Percentiles rank a stretch among this genome's conserved stretches.
Conservation (phyloP, 2,113 vertebrate species). For the Corynorhinus townsendii region DNA sequence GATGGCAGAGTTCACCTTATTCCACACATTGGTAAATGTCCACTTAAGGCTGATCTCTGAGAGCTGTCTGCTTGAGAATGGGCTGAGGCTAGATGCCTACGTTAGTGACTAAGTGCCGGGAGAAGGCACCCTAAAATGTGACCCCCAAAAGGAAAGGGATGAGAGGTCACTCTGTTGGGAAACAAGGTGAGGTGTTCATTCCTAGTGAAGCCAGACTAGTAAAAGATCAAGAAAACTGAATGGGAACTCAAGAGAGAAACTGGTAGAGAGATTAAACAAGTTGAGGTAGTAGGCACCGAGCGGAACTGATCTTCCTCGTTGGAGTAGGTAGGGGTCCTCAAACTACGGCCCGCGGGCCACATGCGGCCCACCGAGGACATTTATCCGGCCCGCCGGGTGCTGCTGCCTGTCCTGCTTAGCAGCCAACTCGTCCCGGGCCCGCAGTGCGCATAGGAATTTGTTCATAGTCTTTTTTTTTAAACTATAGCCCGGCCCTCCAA, state of each 20-base stretch:
- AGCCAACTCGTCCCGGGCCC: too few species aligned
- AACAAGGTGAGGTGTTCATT: background rate
- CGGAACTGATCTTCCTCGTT: background rate
- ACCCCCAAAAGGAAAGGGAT: background rate
- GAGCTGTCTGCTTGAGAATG: background rate
- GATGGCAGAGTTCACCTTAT: background rate
- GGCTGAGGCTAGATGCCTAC: background rate
- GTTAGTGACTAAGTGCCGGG: background rate
- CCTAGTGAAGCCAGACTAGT: background rate
- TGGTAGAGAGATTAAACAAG: background rate
- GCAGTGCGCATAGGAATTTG: too few species aligned
- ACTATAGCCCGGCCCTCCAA: too few species aligned
- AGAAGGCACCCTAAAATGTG: background rate
- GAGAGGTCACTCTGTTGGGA: background rate
- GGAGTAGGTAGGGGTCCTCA: too few species aligned
- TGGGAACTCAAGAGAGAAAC: background rate
- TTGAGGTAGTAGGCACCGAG: background rate
- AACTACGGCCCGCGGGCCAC: too few species aligned
- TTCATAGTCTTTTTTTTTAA: too few species aligned
- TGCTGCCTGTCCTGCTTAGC: too few species aligned
- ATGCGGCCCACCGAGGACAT: too few species aligned
- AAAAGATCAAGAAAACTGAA: background rate
- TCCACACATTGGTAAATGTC: background rate
- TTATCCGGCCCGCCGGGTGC: too few species aligned
- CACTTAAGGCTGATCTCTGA: background rate